These are phyloP conservation scores for Euleptes europaea DNA, from an alignment of 2,113 vertebrate genomes.

Conservation along the genomic window DNA sequence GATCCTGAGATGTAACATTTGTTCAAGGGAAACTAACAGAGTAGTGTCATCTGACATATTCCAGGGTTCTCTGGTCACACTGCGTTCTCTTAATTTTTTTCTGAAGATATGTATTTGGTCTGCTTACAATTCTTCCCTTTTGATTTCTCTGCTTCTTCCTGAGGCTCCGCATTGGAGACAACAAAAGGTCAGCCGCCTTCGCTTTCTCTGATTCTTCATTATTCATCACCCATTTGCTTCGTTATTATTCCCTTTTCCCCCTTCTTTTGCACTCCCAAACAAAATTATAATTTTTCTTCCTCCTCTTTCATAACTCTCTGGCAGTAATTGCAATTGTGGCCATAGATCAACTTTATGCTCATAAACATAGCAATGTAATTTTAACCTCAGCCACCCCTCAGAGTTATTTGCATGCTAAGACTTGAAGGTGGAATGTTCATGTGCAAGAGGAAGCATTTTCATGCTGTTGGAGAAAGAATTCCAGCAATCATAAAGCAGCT, in stretches of 20 bases:
- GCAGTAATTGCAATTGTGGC: background rate
- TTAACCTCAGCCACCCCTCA: background rate
- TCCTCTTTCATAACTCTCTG: background rate
- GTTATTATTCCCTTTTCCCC: background rate
- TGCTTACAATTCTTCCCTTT: slow-evolving; percentile 12
- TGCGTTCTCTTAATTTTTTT: background rate
- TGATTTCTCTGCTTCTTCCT: slow-evolving; percentile 31
- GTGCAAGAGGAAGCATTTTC: no score
- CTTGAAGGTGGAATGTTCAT: no score
- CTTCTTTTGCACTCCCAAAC: slow-evolving; percentile 14
- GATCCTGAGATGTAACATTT: no score
- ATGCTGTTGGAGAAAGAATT: no score
- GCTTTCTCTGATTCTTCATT: background rate
- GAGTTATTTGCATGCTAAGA: no score
- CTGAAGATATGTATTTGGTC: background rate
- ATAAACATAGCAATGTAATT: slow-evolving; percentile 7
- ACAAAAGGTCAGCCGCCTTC: slow-evolving; percentile 9
- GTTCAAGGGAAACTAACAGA: background rate
- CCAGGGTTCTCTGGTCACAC: background rate
- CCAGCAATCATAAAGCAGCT: no score
- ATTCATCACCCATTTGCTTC: slow-evolving; percentile 10
- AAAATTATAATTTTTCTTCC: slow-evolving; percentile 13
- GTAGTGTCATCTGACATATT: background rate
- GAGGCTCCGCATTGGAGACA: slow-evolving; percentile 12
- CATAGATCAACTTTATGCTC: background rate